Base-by-base conservation (phyloP, 30 jellyfish, hydroid and myxozoan species). In the Pelagia noctiluca region DNA sequence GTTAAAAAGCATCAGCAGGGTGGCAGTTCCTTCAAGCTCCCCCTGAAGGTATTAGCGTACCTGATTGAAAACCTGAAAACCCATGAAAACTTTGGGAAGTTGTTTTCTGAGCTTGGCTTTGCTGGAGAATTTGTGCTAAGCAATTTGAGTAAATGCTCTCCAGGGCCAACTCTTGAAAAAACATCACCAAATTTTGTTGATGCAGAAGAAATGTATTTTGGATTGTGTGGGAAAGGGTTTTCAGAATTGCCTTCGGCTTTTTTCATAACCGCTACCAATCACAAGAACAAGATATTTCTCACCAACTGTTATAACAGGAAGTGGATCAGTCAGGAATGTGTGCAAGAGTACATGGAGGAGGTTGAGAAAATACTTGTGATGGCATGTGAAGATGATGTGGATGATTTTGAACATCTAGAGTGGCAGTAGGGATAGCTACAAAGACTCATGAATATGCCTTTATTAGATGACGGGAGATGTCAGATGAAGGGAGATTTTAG, bases 61-160 rank as follows among this genome's bases (percentile, higher is more conserved):
- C n/a, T 79, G 1, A 35, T 63, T 8, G 80, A 79, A 67, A 13
- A 5, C 1, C 38, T 79, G 26, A 50, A 63, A 8, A 30, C 24
- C 64, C 75, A 30, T 37, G 78, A 50, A 3, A 52, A 52, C 2
- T 3, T 30, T 2, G 74, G 46, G 13, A 18, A 63, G 60, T 0
- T 79, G 1, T 35, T 63, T 22, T 2, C 42, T 34, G 82, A 62
- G 31, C 16, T 63, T 36, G 82, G 82, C 31, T 18, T 79, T 0
- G 32, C 24, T 2, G 22, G 23, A 12, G 70, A 80, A 50, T 80
- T 65, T 52, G 80, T 61, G 1, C 11, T 80, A 25, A 80, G 91
- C 84, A 80, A 80, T 46, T 65, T 80, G 32, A 78, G 84, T 3
- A 80, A 80, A 48, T 80, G 91, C 57, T 48, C 84, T n/a, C 84